Evolutionary conservation across 2,888 invertebrate species (phyloP).

Genomic region (Melanostoma scalare): DNA sequence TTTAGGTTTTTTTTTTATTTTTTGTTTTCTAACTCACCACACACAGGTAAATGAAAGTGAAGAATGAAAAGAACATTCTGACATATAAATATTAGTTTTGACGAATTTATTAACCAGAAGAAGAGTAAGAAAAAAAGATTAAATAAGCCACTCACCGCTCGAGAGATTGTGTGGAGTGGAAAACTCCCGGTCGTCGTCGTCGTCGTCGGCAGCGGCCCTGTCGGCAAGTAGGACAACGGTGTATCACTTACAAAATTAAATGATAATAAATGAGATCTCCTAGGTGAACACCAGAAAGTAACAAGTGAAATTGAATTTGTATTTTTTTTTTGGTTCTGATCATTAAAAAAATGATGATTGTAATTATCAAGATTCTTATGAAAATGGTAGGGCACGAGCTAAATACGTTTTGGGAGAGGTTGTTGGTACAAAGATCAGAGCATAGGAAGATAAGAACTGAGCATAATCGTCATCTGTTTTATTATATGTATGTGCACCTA

Average conservation of each 20-base stretch:
- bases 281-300: constrained; percentile 14
- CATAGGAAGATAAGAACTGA: not conserved
- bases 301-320: constrained; percentile 12
- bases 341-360: not conserved
- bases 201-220: not conserved
- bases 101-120: constrained; percentile 22
- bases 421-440: not conserved
- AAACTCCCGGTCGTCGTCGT: constrained; percentile 15
- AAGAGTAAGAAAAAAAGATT: constrained; percentile 40
- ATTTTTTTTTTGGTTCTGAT: too few relatives aligned
- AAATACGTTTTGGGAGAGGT: not conserved
- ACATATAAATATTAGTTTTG: constrained; percentile 57
- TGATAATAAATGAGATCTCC: not conserved
- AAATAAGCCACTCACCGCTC: constrained; percentile 56
- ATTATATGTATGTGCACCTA: not conserved
- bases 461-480: not conserved
- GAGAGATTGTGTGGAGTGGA: constrained; percentile 32
- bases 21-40: constrained; percentile 5
- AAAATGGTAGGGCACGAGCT: not conserved
- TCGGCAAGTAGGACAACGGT: too few relatives aligned
- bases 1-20: not conserved
- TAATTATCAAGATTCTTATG: not conserved
- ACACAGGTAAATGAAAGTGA: constrained; percentile 35
- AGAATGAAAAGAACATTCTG: constrained; percentile 11
- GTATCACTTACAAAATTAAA: too few relatives aligned